Evolutionary conservation across 2,888 invertebrate species (phyloP).

Genomic region (Camptogramma bilineatum): DNA sequence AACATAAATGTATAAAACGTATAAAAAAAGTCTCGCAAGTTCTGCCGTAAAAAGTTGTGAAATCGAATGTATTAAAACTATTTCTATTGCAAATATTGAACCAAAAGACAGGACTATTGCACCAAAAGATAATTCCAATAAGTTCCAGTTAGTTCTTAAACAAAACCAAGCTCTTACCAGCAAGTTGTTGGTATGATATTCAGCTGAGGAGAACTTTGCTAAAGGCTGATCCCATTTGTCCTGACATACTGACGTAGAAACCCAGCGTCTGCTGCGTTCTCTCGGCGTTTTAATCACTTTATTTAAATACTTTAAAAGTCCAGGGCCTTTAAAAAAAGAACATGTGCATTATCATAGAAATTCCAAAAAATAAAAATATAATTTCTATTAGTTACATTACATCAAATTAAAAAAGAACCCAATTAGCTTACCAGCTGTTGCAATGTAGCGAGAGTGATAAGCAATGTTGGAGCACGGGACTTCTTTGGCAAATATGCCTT

Average conservation of each 20-base stretch:
- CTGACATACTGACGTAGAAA: conserved; percentile 90
- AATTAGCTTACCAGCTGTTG: conserved; percentile 72
- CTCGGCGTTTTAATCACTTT: conserved; percentile 86
- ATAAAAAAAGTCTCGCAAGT: too few species aligned
- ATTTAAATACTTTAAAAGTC: conserved; percentile 57
- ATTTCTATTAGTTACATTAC: too few species aligned
- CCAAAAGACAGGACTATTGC: too few species aligned
- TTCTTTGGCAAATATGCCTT: conserved; percentile 55
- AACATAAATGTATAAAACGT: too few species aligned
- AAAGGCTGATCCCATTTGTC: conserved; percentile 81
- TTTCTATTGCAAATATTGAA: too few species aligned
- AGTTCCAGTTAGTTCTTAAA: too few species aligned
- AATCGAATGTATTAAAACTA: too few species aligned
- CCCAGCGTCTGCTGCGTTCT: conserved; percentile 89
- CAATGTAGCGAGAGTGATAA: conserved; percentile 93
- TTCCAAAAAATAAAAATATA: too few species aligned
- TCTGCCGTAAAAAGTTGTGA: too few species aligned
- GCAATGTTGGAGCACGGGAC: conserved; percentile 90
- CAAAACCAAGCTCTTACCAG: conserved; percentile 70
- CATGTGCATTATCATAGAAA: not conserved
- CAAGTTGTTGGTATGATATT: conserved; percentile 93
- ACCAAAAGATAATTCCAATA: too few species aligned
- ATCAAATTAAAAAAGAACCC: too few species aligned
- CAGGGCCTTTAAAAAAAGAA: not conserved
- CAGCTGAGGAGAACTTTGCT: conserved; percentile 87